Evolutionary conservation across 2,113 vertebrate genomes (phyloP), one percentile per base, ranked within the genome.

Genomic region (Panurus biarmicus): DNA sequence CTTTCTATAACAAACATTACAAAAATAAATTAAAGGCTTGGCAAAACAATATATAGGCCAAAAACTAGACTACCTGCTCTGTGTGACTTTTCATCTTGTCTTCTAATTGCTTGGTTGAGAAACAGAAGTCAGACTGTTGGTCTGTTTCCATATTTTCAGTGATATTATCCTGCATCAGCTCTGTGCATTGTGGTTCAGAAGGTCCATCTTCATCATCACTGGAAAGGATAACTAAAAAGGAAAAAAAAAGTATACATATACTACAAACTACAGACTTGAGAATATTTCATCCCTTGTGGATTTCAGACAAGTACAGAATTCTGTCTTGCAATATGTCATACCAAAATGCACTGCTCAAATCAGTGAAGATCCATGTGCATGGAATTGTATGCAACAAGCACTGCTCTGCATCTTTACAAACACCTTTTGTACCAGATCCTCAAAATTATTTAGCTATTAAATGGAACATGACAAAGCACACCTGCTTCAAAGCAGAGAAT

Each of bases 161-260:
- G n/a, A 42, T 19, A 62, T 9, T 38, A 74, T 78, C 75, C 70
- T 96, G 80, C 45, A 96, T 54, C 42, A 84, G 24, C 69, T 95
- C 93, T 87, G 89, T 64, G 87, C 47, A 35, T 66, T 94, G 83
- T 62, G 80, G 48, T 77, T 97, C 95, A 90, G 74, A 51, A 45
- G 87, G 51, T 53, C 74, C 96, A 94, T 98, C 98, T 78, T 98
- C 98, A 90, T 98, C 98, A 91, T 98, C 98, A 91, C 98, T 98
- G 69, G 98, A 98, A 96, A 98, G 97, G 36, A 98, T 88, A 96
- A 98, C 98, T 98, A 64, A 96, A 97, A 60, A 75, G 26, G 47
- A 84, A 89, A 69, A 89, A 71, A 86, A 24, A 88, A 67, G 11
- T 20, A 80, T 28, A 76, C 4, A 16, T 85, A 66, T 20, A 94